A percentile compares a stretch with the other conserved stretches of the same genome.
phyloP scores from a whole-genome alignment of 2,797 vertebrate genomes.

The Urosaurus nigricauda region DNA sequence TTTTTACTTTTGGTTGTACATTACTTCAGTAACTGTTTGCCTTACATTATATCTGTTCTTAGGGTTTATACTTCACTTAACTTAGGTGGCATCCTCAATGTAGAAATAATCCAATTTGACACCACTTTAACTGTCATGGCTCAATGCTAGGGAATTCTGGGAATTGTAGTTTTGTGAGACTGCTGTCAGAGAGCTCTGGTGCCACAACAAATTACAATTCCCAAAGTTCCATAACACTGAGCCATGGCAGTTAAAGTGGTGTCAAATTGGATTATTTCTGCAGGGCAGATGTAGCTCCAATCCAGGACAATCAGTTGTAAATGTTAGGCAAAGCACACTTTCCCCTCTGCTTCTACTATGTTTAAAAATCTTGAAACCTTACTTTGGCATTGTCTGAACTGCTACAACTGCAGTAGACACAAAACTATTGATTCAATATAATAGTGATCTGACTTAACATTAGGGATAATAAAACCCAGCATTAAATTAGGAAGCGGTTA shows the following conservation, averaged over 20 bases:
- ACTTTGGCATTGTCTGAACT: slow-evolving; percentile 5
- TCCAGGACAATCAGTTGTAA: not conserved
- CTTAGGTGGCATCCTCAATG: no score
- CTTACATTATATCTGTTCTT: not conserved
- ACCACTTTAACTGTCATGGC: no score
- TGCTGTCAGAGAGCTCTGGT: no score
- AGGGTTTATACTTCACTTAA: not conserved
- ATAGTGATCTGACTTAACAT: not conserved
- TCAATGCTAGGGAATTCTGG: no score
- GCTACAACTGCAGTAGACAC: not conserved
- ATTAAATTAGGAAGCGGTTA: not conserved
- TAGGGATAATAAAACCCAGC: slow-evolving; percentile 1
- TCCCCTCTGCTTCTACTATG: no score
- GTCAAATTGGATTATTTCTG: no score
- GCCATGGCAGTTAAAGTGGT: no score
- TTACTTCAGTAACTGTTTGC: not conserved
- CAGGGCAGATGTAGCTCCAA: not conserved
- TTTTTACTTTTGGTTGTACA: not conserved
- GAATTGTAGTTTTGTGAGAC: no score
- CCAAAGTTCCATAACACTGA: no score
- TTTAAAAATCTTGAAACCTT: slow-evolving; percentile 8
- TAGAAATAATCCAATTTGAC: no score
- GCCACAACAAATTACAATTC: no score
- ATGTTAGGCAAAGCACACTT: not conserved
- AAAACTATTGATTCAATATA: slow-evolving; percentile 2